phyloP scores from a whole-genome alignment of 2,113 vertebrate genomes.

The Ondatra zibethicus region DNA sequence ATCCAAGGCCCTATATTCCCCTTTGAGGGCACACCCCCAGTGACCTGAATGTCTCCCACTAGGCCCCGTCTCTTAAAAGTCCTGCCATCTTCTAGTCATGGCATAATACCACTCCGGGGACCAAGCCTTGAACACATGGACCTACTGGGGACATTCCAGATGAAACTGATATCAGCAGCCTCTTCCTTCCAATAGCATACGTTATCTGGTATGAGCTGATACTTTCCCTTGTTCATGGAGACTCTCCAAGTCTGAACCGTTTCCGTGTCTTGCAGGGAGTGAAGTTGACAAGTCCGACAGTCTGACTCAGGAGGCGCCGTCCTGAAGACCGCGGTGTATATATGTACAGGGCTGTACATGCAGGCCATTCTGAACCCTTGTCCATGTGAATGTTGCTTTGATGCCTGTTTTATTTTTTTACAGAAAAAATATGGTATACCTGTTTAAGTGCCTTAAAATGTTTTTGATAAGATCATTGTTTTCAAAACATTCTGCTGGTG shows the following conservation, averaged over 20 bases:
- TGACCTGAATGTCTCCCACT: neutral
- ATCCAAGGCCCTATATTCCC: neutral
- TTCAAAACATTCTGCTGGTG: slow-evolving; percentile 83
- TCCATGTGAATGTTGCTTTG: slow-evolving; percentile 86
- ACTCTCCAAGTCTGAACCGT: neutral
- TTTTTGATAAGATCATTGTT: slow-evolving; percentile 82
- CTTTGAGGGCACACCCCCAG: neutral
- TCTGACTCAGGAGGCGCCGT: slow-evolving; percentile 84
- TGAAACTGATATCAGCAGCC: too few species aligned
- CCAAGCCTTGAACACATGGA: too few species aligned
- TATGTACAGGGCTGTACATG: slow-evolving; percentile 85
- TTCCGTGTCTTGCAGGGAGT: slow-evolving; percentile 85
- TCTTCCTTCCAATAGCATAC: neutral
- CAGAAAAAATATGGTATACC: slow-evolving; percentile 80
- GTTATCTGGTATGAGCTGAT: neutral
- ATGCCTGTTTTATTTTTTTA: slow-evolving; percentile 92
- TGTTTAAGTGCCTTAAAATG: slow-evolving; percentile 91
- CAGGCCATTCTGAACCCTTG: slow-evolving; percentile 81
- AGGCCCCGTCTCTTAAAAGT: neutral
- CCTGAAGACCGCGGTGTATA: slow-evolving; percentile 77
- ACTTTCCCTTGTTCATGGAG: neutral
- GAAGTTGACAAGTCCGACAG: slow-evolving; percentile 89
- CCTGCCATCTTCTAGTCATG: neutral
- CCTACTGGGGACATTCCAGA: neutral
- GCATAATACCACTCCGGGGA: neutral